Conservation (phyloP, 2,888 invertebrate species). For the Eilema caniola region DNA sequence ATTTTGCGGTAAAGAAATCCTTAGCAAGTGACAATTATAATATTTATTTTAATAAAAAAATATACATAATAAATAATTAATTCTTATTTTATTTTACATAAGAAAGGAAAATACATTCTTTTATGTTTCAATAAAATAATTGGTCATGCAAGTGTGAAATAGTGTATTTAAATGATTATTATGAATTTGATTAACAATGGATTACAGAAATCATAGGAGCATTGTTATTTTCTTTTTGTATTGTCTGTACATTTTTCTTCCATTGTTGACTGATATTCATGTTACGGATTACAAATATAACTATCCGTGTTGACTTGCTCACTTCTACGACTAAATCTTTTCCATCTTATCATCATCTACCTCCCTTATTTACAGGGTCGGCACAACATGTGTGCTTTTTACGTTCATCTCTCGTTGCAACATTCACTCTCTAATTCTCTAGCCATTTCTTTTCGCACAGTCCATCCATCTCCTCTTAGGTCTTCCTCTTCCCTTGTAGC, state of each 20-base stretch:
- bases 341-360: too few relatives aligned
- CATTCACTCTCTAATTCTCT: too few relatives aligned
- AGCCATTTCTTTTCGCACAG: too few relatives aligned
- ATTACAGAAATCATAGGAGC: not conserved
- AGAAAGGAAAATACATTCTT: not conserved
- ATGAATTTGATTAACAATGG: not conserved
- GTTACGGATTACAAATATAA: not conserved
- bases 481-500: too few relatives aligned
- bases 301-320: too few relatives aligned
- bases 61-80: not conserved
- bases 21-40: not conserved
- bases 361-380: too few relatives aligned
- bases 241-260: not conserved
- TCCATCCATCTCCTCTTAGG: too few relatives aligned
- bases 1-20: slow-evolving; percentile 24
- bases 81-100: not conserved
- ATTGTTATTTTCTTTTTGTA: not conserved
- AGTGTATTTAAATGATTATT: not conserved
- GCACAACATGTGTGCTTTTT: too few relatives aligned
- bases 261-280: not conserved
- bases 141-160: not conserved
- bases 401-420: too few relatives aligned
- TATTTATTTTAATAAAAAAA: not conserved
- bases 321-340: not conserved
- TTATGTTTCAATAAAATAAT: not conserved